Evolutionary conservation across 2,113 vertebrate genomes (phyloP), one percentile per base, ranked within the genome.

Genomic region (Xenopus borealis): DNA sequence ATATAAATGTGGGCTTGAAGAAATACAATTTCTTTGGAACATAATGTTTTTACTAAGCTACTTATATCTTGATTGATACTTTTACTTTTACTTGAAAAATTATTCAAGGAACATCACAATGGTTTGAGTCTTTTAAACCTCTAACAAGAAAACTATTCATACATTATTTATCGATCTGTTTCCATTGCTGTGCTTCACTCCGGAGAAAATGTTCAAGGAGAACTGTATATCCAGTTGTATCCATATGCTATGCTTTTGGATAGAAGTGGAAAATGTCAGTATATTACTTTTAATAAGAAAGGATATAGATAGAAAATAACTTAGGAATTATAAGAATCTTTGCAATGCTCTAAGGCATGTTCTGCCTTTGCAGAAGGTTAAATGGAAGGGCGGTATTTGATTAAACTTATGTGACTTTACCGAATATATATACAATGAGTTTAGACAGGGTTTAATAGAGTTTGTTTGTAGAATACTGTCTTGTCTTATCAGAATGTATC

Each of bases 101-200:
- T 59, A 16, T 70, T 77, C 61, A 57, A 3, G 33, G 13, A 69
- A 62, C 18, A 57, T 64, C 23, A 70, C 74, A 64, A 46, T 77
- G 12, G 23, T 17, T 27, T n/a, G 1, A 62, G 8, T 9, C 33
- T 69, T 69, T 69, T 45, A 47, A 76, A 63, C 45, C 46, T 55
- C 58, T 23, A 20, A 61, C 20, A 23, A 55, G 66, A 69, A 63
- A 76, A 17, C 74, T 64, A 7, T 70, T 19, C 16, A 62, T 77
- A 57, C 61, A 77, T 77, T 77, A 70, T 77, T 77, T 57, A 77
- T 70, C n/a, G 61, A 55, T 64, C 66, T 64, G n/a, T 46, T 61
- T 64, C 59, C 44, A 16, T 62, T 64, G 40, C 45, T 62, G 13
- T 47, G 19, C 53, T 45, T 18, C 58, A 46, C 59, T 77, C 74